Evolutionary conservation across 1,140 invertebrate species (phyloP).

Genomic region (Euura lappo): DNA sequence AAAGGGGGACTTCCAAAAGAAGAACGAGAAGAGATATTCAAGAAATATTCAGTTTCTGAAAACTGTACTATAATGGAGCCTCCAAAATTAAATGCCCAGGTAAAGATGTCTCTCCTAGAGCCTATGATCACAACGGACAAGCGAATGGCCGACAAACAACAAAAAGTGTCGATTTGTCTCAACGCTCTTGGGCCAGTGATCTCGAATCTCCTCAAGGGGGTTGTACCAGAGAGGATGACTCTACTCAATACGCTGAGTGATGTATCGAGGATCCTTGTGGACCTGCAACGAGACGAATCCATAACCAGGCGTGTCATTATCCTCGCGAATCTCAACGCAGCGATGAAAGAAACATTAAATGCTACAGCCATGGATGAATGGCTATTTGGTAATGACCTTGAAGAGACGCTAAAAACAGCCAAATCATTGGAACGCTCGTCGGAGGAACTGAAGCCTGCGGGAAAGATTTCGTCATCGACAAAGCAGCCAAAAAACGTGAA

Average conservation of each 20-base stretch:
- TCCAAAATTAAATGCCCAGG: constrained; percentile 26
- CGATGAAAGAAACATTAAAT: constrained; percentile 13
- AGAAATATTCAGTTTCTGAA: constrained; percentile 21
- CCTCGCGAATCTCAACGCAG: constrained; percentile 9
- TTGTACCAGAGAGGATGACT: neutral
- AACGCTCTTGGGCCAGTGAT: neutral
- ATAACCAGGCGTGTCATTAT: constrained; percentile 17
- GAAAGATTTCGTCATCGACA: neutral
- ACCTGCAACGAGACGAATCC: neutral
- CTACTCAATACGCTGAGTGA: neutral
- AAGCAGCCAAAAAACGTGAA: neutral
- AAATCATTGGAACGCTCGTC: constrained; percentile 18
- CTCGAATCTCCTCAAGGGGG: neutral
- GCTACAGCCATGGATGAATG: constrained; percentile 18
- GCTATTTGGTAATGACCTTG: constrained; percentile 14
- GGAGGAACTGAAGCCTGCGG: constrained; percentile 14
- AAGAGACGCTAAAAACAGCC: constrained; percentile 11
- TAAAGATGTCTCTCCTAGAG: constrained; percentile 23
- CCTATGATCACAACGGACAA: constrained; percentile 24
- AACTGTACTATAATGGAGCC: constrained; percentile 23
- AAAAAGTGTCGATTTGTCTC: constrained; percentile 17
- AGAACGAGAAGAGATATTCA: constrained; percentile 13
- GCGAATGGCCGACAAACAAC: constrained; percentile 18
- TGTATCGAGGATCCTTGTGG: neutral
- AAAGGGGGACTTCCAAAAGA: constrained; percentile 21